phyloP scores from a whole-genome alignment of 2,888 invertebrate genomes.

The Diachrysia chrysitis region DNA sequence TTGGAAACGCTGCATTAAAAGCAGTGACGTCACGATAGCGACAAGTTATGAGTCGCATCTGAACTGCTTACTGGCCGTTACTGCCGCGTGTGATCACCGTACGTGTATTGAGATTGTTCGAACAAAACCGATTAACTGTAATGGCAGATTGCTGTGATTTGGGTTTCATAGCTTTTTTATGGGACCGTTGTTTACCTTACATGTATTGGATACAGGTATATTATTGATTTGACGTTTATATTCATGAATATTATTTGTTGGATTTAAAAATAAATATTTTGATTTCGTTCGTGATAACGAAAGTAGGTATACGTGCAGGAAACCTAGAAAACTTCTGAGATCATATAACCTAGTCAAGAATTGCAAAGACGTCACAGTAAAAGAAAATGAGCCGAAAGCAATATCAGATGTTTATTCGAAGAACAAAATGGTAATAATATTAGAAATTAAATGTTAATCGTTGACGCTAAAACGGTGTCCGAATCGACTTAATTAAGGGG shows the following conservation, averaged over 20 bases:
- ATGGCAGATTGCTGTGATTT: constrained; percentile 60
- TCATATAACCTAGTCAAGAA: neutral
- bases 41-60: constrained; percentile 77
- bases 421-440: constrained; percentile 44
- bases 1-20: constrained; percentile 85
- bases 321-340: neutral
- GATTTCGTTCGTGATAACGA: neutral
- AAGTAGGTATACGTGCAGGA: neutral
- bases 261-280: too few species aligned
- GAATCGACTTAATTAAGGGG: constrained; percentile 60
- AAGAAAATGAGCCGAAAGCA: constrained; percentile 27
- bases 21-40: constrained; percentile 76
- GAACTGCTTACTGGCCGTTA: constrained; percentile 54
- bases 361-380: neutral
- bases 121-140: constrained; percentile 65
- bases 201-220: constrained; percentile 27
- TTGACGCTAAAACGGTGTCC: constrained; percentile 50
- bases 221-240: constrained; percentile 17
- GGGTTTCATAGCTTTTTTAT: constrained; percentile 56
- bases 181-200: constrained; percentile 48
- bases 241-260: neutral
- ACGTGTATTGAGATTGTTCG: constrained; percentile 53
- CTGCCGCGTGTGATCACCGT: constrained; percentile 46
- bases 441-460: constrained; percentile 54
- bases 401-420: constrained; percentile 34